phyloP scores from a whole-genome alignment of 2,888 invertebrate species.

The Pogonocherus hispidulus region DNA sequence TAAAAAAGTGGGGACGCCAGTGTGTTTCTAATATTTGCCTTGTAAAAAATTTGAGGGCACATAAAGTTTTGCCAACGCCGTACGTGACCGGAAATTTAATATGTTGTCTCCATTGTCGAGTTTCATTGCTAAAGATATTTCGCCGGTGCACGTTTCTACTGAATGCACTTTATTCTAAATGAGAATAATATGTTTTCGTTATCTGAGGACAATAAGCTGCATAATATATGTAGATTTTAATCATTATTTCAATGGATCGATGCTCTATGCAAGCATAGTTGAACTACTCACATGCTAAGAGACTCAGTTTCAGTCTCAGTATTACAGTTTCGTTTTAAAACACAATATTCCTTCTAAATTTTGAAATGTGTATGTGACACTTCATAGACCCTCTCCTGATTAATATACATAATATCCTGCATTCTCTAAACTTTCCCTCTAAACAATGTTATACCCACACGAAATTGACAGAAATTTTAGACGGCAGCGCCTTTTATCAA shows the following conservation, averaged over 20 bases:
- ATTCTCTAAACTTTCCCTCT: neutral
- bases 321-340: no score
- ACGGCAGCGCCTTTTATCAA: slow-evolving; percentile 11
- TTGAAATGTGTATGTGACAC: no score
- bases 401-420: neutral
- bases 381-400: no score
- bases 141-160: neutral
- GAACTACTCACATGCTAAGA: no score
- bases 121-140: neutral
- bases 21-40: slow-evolving; percentile 23
- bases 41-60: slow-evolving; percentile 28
- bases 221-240: neutral
- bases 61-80: slow-evolving; percentile 19
- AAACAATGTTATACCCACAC: neutral
- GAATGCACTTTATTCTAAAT: slow-evolving; percentile 1
- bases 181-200: neutral
- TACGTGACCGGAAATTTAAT: slow-evolving; percentile 29
- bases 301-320: no score
- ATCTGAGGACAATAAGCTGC: no score
- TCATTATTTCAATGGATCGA: no score
- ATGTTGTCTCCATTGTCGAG: slow-evolving; percentile 23
- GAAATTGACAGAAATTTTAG: slow-evolving; percentile 8
- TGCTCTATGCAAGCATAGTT: no score
- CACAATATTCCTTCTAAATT: no score
- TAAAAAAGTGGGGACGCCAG: neutral